Percentiles rank a stretch among this genome's conserved stretches.
Conservation (phyloP, 2,113 vertebrate genomes). For the Noturus placidus region DNA sequence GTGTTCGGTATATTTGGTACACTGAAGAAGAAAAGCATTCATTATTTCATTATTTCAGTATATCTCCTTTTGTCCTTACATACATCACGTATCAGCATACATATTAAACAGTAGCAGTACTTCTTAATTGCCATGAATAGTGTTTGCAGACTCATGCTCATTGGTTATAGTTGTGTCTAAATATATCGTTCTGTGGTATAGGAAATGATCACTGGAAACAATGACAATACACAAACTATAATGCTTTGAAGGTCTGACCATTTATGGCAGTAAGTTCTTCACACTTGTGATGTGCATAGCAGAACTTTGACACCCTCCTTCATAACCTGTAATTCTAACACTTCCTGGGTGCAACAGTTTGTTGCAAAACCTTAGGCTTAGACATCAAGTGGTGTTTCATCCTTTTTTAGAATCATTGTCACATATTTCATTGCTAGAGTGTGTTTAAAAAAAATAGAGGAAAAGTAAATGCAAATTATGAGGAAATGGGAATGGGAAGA, state of each 20-base stretch:
- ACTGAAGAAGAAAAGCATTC: background rate
- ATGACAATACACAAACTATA: background rate
- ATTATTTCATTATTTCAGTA: background rate
- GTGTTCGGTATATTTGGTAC: too few relatives aligned
- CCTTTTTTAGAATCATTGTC: background rate
- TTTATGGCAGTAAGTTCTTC: constrained; percentile 65
- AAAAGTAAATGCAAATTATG: background rate
- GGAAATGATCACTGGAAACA: background rate
- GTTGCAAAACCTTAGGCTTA: background rate
- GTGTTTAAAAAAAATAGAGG: background rate
- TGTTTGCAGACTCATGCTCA: background rate
- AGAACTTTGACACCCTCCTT: background rate
- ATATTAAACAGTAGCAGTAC: background rate
- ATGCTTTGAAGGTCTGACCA: background rate
- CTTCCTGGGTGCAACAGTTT: background rate
- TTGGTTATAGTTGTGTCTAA: background rate
- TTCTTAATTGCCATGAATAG: background rate
- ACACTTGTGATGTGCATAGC: constrained; percentile 70
- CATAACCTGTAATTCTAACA: background rate
- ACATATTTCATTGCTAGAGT: background rate
- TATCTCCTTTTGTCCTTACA: background rate
- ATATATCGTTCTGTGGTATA: background rate
- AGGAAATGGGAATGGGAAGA: background rate
- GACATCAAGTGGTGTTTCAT: background rate
- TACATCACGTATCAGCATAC: background rate